Evolutionary conservation across 2,797 vertebrate genomes (phyloP), one percentile per base, ranked within the genome.

Genomic region (Euthynnus affinis): DNA sequence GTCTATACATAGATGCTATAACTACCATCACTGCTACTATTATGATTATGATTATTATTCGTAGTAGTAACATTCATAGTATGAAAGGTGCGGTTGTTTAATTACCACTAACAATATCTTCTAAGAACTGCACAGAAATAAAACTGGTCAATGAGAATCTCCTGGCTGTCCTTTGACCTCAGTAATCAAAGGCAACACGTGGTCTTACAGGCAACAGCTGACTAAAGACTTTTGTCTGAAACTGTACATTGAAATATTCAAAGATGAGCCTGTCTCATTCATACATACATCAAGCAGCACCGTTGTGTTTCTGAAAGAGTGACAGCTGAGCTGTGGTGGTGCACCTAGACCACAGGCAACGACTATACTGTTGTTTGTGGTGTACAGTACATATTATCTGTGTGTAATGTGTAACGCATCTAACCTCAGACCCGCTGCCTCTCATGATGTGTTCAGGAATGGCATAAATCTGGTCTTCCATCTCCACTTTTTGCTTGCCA

Each of bases 391-490:
- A 60, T 13, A 32, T 25, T 6, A 52, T 18, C 20, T 17, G 9
- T 48, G n/a, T 37, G 9, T 18, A 8, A 17, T 46, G 29, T 59
- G 34, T 29, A 27, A n/a, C 0, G 5, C 18, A 6, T 70, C 92
- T 76, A 81, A 99, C 98, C 96, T 98, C 96, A 20, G 91, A 86
- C 4, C 97, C 98, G 0, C 93, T 96, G 87, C 97, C 97, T 14
- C 95, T 93, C 98, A 97, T 98, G 17, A 99, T 86, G 52, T 97
- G 92, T 78, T 99, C 97, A 0, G 98, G 97, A 89, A 99, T 98
- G 78, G 92, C 94, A 0, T 98, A 99, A 90, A 98, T 98, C 90
- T 98, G 96, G 78, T 97, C 96, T 91, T 99, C 96, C 96, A 99
- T 99, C 83, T 98, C 97, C 3, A 99, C 98, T 59, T 95, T 96